A percentile compares a stretch with the other conserved stretches of the same genome.
Conservation (phyloP, 2,113 vertebrate genomes). For the Elanoides forficatus region DNA sequence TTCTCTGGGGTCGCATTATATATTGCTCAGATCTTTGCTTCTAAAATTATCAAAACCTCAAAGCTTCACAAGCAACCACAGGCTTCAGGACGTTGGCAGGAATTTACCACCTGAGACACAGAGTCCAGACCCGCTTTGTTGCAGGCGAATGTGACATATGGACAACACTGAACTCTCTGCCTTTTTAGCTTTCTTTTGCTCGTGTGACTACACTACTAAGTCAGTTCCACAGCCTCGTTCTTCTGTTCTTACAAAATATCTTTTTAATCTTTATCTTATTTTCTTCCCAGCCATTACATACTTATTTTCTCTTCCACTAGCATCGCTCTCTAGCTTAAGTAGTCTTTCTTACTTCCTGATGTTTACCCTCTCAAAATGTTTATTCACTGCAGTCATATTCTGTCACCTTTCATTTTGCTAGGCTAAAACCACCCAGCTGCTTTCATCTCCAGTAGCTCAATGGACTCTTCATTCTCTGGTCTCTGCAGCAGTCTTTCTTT, state of each 20-base stretch:
- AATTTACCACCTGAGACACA: not conserved
- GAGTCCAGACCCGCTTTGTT: not conserved
- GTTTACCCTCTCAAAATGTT: not conserved
- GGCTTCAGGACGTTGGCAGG: not conserved
- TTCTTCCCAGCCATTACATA: not conserved
- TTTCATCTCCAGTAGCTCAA: not conserved
- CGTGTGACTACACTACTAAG: not conserved
- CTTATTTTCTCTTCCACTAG: not conserved
- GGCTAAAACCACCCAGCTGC: not conserved
- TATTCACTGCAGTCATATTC: not conserved
- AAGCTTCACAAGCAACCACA: not conserved
- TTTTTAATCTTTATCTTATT: not conserved
- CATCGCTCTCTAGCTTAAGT: not conserved
- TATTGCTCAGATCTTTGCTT: not conserved
- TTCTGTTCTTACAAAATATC: not conserved
- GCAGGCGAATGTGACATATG: not conserved
- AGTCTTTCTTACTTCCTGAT: not conserved
- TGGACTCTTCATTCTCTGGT: not conserved
- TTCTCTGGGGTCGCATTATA: fast-evolving
- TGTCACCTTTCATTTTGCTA: not conserved
- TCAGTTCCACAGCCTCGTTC: fast-evolving
- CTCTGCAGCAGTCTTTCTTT: not conserved
- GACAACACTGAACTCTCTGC: not conserved
- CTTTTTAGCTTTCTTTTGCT: not conserved
- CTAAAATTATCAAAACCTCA: not conserved